Conservation (phyloP, 2,888 invertebrate genomes). For the Lasioglossum calceatum region DNA sequence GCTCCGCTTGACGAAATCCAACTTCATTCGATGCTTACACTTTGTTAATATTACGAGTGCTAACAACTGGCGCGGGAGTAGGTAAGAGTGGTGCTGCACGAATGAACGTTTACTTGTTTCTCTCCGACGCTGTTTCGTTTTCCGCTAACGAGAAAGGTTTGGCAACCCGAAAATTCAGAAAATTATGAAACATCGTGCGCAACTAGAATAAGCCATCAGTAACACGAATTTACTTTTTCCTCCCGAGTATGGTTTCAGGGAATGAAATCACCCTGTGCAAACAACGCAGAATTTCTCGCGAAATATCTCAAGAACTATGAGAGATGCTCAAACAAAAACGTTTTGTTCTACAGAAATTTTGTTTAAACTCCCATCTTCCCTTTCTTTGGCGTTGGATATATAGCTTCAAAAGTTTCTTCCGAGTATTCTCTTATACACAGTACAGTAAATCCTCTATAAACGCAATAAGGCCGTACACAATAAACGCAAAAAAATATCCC, state of each 20-base stretch:
- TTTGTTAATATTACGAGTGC: conserved; percentile 6
- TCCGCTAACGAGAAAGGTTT: background rate
- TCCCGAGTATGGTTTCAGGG: background rate
- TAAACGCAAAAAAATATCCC: too few relatives aligned
- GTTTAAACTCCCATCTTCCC: background rate
- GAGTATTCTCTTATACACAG: too few relatives aligned
- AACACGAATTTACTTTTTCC: conserved; percentile 2
- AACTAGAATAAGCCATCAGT: background rate
- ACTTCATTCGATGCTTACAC: background rate
- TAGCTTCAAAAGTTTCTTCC: too few relatives aligned
- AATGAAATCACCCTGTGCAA: background rate
- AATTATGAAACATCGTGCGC: background rate
- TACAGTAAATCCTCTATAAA: too few relatives aligned
- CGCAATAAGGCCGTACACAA: too few relatives aligned
- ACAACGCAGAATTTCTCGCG: background rate
- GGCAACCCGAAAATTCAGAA: background rate
- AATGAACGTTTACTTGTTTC: background rate
- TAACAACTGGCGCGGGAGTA: background rate
- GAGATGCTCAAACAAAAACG: background rate
- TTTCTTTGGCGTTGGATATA: background rate
- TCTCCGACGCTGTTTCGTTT: background rate
- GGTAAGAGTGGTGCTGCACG: background rate
- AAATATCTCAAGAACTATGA: background rate
- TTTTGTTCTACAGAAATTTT: background rate
- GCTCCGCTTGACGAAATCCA: background rate